phyloP scores from a whole-genome alignment of 2,888 invertebrate genomes.

The Epinotia ramella region DNA sequence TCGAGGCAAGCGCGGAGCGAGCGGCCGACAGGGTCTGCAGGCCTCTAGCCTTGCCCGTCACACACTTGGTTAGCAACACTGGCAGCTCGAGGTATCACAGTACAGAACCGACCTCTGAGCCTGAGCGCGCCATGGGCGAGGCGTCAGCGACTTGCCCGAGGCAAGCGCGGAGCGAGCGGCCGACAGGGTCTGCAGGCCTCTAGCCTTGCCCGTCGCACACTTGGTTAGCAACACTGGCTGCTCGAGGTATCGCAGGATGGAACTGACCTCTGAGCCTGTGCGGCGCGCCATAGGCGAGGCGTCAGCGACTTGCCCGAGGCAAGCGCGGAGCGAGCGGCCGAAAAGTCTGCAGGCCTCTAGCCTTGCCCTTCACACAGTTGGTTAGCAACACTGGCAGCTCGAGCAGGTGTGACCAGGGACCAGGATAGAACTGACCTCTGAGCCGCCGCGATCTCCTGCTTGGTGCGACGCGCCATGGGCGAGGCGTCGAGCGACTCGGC shows the following conservation, averaged over 20 bases:
- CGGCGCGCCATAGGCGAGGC: constrained; percentile 96
- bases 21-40: constrained; percentile 67
- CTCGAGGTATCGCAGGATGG: constrained; percentile 68
- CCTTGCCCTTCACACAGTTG: constrained; percentile 56
- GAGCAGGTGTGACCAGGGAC: constrained; percentile 56
- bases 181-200: constrained; percentile 63
- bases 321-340: constrained; percentile 65
- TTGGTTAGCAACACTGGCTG: constrained; percentile 84
- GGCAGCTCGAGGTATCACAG: too few species aligned
- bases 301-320: constrained; percentile 85
- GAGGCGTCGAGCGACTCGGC: constrained; percentile 89
- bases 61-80: constrained; percentile 76
- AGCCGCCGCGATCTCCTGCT: constrained; percentile 97
- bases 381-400: constrained; percentile 85
- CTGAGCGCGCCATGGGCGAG: constrained; percentile 95
- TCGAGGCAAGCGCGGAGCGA: constrained; percentile 67
- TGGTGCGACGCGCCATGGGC: constrained; percentile 96
- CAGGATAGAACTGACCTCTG: constrained; percentile 85
- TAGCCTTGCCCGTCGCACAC: constrained; percentile 54
- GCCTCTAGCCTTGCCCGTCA: constrained; percentile 53
- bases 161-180: constrained; percentile 68
- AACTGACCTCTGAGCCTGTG: constrained; percentile 91
- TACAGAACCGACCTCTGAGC: constrained; percentile 89
- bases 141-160: constrained; percentile 87
- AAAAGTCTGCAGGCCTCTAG: constrained; percentile 60